These are phyloP conservation scores for Hemaris fuciformis DNA, from an alignment of 2,888 invertebrate genomes.

Conservation along the genomic window DNA sequence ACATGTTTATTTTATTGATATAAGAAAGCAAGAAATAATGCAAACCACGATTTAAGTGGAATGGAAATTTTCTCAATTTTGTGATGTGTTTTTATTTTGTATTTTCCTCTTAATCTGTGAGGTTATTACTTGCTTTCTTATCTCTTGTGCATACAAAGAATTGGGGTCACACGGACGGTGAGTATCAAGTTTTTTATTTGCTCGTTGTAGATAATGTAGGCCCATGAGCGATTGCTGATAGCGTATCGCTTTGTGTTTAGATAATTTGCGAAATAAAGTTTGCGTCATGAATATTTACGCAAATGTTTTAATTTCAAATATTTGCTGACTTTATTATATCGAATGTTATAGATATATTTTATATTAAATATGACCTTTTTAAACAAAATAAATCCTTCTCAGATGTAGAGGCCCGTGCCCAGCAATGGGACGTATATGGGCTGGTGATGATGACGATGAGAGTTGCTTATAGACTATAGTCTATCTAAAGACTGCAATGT, in stretches of 20 bases:
- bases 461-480: no score
- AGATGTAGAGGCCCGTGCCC: no score
- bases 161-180: slow-evolving; percentile 68
- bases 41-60: slow-evolving; percentile 52
- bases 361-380: background rate
- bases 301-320: background rate
- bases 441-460: no score
- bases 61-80: slow-evolving; percentile 79
- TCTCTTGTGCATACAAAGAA: slow-evolving; percentile 61
- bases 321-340: background rate
- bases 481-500: no score
- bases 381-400: no score
- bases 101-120: slow-evolving; percentile 36
- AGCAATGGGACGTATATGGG: no score
- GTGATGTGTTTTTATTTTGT: slow-evolving; percentile 64
- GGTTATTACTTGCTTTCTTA: slow-evolving; percentile 80
- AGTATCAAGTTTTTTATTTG: slow-evolving; percentile 62
- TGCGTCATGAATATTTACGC: background rate
- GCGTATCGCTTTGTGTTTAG: slow-evolving; percentile 20
- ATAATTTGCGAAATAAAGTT: slow-evolving; percentile 34
- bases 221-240: slow-evolving; percentile 34
- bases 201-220: slow-evolving; percentile 46
- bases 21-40: slow-evolving; percentile 76
- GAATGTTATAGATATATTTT: background rate
- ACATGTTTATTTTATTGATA: slow-evolving; percentile 33